Percentiles rank a stretch among this genome's conserved stretches.
Evolutionary conservation across 2,888 invertebrate species (phyloP).

Genomic region (Ochropleura plecta): DNA sequence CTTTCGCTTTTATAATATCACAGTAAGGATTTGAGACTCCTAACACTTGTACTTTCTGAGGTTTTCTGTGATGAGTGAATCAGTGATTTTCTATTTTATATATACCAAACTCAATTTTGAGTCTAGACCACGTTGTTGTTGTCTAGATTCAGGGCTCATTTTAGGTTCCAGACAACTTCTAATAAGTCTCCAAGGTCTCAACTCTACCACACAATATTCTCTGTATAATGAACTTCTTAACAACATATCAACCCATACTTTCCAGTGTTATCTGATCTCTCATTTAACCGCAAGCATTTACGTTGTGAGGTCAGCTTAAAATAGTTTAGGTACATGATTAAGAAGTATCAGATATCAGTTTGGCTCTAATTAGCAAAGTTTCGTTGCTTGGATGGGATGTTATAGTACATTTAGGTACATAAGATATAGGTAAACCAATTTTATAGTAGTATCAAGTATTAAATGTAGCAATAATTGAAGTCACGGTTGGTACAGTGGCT

Average conservation of each 20-base stretch:
- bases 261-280: neutral
- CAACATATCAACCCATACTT: neutral
- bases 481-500: too few species aligned
- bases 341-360: slow-evolving; percentile 19
- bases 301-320: neutral
- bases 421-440: too few species aligned
- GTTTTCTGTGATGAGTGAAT: too few species aligned
- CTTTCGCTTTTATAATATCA: too few species aligned
- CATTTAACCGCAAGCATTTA: neutral
- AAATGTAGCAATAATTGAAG: too few species aligned
- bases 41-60: too few species aligned
- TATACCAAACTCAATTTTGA: neutral
- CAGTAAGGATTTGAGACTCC: too few species aligned
- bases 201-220: slow-evolving; percentile 3
- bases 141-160: slow-evolving; percentile 14
- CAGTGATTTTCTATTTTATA: too few species aligned
- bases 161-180: neutral
- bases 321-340: neutral
- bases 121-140: neutral
- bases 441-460: too few species aligned
- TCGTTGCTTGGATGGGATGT: slow-evolving; percentile 6
- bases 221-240: neutral
- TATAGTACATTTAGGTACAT: neutral
- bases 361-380: slow-evolving; percentile 25
- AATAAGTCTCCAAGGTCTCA: neutral